Evolutionary conservation across 2,113 vertebrate genomes (phyloP), one percentile per base, ranked within the genome.

Genomic region (Lathamus discolor): DNA sequence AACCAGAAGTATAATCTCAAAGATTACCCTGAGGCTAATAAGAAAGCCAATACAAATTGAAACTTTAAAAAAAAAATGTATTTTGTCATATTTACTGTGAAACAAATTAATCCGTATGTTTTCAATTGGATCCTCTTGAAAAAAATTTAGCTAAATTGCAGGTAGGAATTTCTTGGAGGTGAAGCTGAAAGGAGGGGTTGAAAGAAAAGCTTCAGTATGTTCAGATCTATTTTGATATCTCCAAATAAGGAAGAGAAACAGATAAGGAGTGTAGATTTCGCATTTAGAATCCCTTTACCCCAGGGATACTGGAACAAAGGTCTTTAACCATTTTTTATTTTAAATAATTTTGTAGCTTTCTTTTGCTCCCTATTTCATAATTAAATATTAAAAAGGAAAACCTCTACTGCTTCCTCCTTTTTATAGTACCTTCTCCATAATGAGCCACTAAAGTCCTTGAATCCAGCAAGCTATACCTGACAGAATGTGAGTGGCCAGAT

Each of bases 51-150:
- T 41, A 17, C 2, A 55, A 66, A 74, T 41, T 16, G 52, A 78
- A 62, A 23, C 1, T 9, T 59, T 43, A 62, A 4, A 0, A 4
- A 0, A 4, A 22, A 74, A 39, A 5, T 23, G 15, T 1, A 19
- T 86, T 88, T 55, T 83, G 3, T 11, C 13, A 13, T 54, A 72
- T 66, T 86, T 67, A 31, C 2, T 41, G 23, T n/a, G 59, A 85
- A 95, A 74, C 43, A 66, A 79, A 85, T 57, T 41, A 55, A 46
- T 44, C 25, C 70, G 2, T 15, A 28, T 39, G 10, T 28, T 87
- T 89, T 81, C 25, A 28, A 0, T 27, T 63, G 17, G 8, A 83
- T 74, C 6, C 3, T 67, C 4, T n/a, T 61, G 37, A 83, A 89
- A 93, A 93, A 90, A n/a, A 2, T 52, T 80, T 39, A 74, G 2